A percentile compares a stretch with the other conserved stretches of the same genome.
Conservation (phyloP, 2,888 invertebrate species). For the Epistrophella euchroma region DNA sequence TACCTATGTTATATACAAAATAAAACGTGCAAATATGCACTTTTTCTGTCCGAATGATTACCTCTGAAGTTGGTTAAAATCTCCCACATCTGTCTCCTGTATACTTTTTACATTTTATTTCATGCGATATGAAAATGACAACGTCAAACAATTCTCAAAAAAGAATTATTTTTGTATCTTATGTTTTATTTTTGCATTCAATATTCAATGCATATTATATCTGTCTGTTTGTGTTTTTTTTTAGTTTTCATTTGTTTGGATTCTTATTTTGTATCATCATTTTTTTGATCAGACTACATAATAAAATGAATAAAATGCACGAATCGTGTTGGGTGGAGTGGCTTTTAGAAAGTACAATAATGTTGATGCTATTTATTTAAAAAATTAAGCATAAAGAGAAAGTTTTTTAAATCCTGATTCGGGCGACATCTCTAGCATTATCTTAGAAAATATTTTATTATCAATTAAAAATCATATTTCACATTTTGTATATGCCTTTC, state of each 20-base stretch:
- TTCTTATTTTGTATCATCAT: conserved; percentile 2
- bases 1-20: conserved; percentile 31
- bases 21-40: conserved; percentile 36
- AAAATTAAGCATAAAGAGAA: too few species aligned
- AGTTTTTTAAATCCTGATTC: too few species aligned
- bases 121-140: conserved; percentile 3
- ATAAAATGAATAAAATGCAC: conserved; percentile 3
- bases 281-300: not conserved
- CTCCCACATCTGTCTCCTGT: conserved; percentile 25
- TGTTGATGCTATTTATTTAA: too few species aligned
- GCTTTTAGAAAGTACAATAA: not conserved
- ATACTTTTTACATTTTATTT: conserved; percentile 25
- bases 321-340: not conserved
- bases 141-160: conserved; percentile 30
- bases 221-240: not conserved
- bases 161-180: not conserved
- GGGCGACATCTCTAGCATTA: too few species aligned
- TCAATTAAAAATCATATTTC: too few species aligned
- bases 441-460: too few species aligned
- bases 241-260: not conserved
- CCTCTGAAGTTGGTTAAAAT: conserved; percentile 10
- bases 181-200: conserved; percentile 13
- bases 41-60: conserved; percentile 21
- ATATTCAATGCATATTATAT: not conserved
- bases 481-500: too few species aligned